Evolutionary conservation across 2,797 vertebrate genomes (phyloP).

Genomic region (Lindbergichthys nudifrons): DNA sequence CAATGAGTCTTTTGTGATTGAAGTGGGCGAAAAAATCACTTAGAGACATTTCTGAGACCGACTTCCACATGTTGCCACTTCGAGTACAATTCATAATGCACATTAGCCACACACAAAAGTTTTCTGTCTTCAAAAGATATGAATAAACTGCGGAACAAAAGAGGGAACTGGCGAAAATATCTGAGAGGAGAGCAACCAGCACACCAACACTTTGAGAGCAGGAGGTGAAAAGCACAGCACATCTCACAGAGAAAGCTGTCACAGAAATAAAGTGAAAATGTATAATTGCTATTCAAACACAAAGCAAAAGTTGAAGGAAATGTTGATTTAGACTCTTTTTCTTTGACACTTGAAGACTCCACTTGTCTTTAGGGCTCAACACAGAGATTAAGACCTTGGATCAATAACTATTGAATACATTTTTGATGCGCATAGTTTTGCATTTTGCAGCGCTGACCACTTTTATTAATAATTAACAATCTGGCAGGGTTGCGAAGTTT

Average conservation of each 20-base stretch:
- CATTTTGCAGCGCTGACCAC: conserved; percentile 4
- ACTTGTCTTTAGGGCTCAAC: background rate
- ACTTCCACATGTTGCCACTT: background rate
- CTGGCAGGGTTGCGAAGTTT: background rate
- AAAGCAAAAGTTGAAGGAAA: background rate
- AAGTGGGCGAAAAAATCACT: no score
- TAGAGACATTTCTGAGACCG: no score
- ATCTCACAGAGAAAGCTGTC: background rate
- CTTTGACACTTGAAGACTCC: background rate
- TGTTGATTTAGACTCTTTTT: background rate
- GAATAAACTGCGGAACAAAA: no score
- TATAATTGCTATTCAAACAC: background rate
- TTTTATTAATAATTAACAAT: conserved; percentile 8
- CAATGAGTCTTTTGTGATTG: background rate
- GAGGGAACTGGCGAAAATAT: no score
- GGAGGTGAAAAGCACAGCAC: background rate
- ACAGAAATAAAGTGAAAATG: background rate
- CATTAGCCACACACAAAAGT: background rate
- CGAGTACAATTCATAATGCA: background rate
- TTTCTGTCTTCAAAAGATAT: no score
- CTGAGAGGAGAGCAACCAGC: no score
- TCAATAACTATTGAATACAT: conserved; percentile 21
- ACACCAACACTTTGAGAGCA: no score
- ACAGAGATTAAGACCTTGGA: background rate
- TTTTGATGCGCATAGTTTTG: background rate